A percentile compares a stretch with the other conserved stretches of the same genome.
Evolutionary conservation across 2,888 invertebrate species (phyloP).

Genomic region (Anthoptus insignis): DNA sequence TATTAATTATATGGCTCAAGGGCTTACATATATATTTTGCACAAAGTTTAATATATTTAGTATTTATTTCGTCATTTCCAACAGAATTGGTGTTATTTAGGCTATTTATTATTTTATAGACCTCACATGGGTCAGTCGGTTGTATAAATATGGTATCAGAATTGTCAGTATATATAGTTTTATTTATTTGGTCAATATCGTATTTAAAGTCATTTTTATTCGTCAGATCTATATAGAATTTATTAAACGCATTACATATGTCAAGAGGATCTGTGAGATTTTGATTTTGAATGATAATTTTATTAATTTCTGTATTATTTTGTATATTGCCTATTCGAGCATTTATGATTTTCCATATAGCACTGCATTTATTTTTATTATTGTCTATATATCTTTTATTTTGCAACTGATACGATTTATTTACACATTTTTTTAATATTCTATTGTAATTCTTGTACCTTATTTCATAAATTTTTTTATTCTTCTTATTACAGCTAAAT

Average conservation of each 20-base stretch:
- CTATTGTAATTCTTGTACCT: not conserved
- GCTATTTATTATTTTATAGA: not conserved
- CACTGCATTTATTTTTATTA: not conserved
- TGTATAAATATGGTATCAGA: conserved; percentile 3
- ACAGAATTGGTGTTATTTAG: not conserved
- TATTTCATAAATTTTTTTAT: not conserved
- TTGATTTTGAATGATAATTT: not conserved
- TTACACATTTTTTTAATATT: not conserved
- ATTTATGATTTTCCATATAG: not conserved
- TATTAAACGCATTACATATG: conserved; percentile 5
- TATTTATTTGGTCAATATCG: not conserved
- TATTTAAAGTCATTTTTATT: conserved; percentile 9
- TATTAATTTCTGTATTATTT: conserved; percentile 6
- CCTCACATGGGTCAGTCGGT: conserved; percentile 5
- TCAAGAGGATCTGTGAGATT: not conserved
- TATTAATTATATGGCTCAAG: not conserved
- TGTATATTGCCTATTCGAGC: not conserved
- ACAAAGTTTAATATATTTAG: not conserved
- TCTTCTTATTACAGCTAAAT: not conserved
- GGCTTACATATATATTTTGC: not conserved
- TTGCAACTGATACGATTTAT: not conserved
- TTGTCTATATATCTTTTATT: not conserved
- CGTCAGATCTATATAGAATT: conserved; percentile 2
- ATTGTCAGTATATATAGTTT: not conserved
- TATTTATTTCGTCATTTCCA: not conserved